Evolutionary conservation across 1,140 invertebrate species (phyloP).

Genomic region (honey bee (Apis mellifera)): Amel_HAv3.1 CM009931.2:17938001-17938500

Average conservation of each 20-base stretch:
- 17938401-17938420: not conserved
- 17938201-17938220: slow-evolving; percentile 26
- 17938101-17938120: not conserved
- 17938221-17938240: not conserved
- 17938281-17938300: slow-evolving; percentile 28
- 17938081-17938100: not conserved
- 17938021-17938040: too few species aligned
- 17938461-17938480: too few species aligned
- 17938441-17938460: not conserved
- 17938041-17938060: too few species aligned
- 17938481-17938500: too few species aligned
- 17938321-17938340: slow-evolving; percentile 13
- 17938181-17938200: not conserved
- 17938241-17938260: not conserved
- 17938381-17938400: not conserved
- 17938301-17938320: slow-evolving; percentile 35
- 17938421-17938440: not conserved
- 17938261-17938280: slow-evolving; percentile 45
- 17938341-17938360: slow-evolving; percentile 8
- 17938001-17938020: too few species aligned
- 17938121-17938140: not conserved
- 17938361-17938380: slow-evolving; percentile 31
- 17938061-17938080: too few species aligned
- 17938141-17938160: too few species aligned
- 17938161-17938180: not conserved